Conservation (phyloP, 2,888 invertebrate species). For the Coelopa pilipes region DNA sequence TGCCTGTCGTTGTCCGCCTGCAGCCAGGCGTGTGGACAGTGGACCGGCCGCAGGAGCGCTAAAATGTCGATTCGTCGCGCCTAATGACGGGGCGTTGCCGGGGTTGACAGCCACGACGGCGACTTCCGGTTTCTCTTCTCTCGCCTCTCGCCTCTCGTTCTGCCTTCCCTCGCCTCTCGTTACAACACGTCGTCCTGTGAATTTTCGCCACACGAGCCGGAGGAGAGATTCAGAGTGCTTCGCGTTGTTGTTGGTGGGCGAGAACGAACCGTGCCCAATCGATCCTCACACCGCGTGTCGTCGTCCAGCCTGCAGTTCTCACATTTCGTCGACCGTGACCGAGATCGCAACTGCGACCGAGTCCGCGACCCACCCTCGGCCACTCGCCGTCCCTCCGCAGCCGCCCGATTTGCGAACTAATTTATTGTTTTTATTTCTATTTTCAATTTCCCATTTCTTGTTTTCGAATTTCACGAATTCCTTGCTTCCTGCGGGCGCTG, state of each 20-base stretch:
- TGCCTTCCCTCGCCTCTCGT: background rate
- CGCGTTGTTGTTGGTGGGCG: background rate
- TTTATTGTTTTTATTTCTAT: slow-evolving; percentile 8
- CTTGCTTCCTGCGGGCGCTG: background rate
- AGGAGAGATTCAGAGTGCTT: background rate
- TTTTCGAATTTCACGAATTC: no score
- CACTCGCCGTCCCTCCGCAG: background rate
- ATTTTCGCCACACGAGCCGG: slow-evolving; percentile 23
- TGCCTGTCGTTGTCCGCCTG: background rate
- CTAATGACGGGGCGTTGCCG: slow-evolving; percentile 45
- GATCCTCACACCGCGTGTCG: background rate
- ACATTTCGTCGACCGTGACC: background rate
- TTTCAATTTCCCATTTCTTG: background rate
- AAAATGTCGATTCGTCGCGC: slow-evolving; percentile 43
- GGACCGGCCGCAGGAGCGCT: slow-evolving; percentile 27
- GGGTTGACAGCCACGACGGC: slow-evolving; percentile 22
- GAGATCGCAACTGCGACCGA: no score
- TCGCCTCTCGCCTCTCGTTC: background rate
- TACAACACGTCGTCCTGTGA: slow-evolving; percentile 22
- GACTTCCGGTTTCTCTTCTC: background rate
- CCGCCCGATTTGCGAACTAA: slow-evolving; percentile 7
- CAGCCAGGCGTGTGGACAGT: background rate
- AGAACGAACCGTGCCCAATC: slow-evolving; percentile 31
- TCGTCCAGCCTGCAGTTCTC: slow-evolving; percentile 12
- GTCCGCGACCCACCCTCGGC: background rate